These are phyloP conservation scores for Tethya wilhelma DNA, from an alignment of 37 sponge, comb jelly and placozoan genomes.

Conservation along the genomic window DNA sequence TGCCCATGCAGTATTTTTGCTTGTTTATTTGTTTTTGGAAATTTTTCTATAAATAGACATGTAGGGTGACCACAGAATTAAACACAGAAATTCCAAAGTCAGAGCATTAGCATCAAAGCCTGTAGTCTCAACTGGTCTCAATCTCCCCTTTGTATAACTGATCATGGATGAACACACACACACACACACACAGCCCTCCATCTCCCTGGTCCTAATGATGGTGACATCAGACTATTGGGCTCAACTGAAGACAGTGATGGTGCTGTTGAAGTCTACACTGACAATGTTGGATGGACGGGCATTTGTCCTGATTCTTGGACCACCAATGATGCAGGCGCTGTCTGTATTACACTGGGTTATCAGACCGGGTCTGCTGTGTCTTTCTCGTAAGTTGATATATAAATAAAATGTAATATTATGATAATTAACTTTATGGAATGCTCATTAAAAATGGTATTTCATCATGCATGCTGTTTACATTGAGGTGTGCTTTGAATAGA, in stretches of 20 bases:
- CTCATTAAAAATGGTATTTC: background rate
- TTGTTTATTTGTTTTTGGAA: no score
- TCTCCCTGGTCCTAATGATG: background rate
- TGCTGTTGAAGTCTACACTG: conserved; percentile 38
- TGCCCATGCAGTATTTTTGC: no score
- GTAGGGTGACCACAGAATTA: no score
- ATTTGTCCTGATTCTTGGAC: conserved; percentile 43
- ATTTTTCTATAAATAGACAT: no score
- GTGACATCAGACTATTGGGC: conserved; percentile 42
- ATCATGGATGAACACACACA: no score
- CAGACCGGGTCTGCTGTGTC: conserved; percentile 2
- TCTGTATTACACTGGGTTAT: conserved; percentile 31
- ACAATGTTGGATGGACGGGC: conserved; percentile 6
- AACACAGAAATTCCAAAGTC: no score
- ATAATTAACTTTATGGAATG: background rate
- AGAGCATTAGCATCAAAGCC: no score
- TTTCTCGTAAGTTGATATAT: no score
- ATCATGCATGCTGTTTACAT: background rate
- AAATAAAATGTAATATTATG: background rate
- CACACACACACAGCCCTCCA: conserved; percentile 2
- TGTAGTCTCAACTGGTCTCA: no score
- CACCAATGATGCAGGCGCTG: background rate
- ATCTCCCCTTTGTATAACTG: no score
- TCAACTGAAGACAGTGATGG: conserved; percentile 12
- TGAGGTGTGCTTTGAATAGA: no score